Base-by-base conservation (phyloP, 2,113 vertebrate genomes). In the Zapornia atra region DNA sequence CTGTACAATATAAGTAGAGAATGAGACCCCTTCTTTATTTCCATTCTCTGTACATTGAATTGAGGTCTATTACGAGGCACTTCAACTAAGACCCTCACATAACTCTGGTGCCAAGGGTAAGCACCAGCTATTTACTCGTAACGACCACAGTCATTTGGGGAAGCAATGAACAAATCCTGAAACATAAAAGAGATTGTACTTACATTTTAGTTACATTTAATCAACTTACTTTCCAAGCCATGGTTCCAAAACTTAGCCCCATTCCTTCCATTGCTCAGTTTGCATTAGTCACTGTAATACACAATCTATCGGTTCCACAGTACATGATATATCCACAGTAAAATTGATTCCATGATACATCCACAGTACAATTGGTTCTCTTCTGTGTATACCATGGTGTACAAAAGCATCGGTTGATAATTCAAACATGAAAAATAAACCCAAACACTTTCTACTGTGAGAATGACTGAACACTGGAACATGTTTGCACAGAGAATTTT, bases 1-100 rank as follows among this genome's bases (percentile, higher is more conserved):
- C n/a, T 72, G 15, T 8, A 15, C 7, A 64, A 17, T 2, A 0
- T 3, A 25, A 84, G 9, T 0, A 1, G 17, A 69, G 46, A 83
- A 63, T 5, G 12, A 88, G n/a, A 64, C 7, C 9, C 31, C 17
- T 42, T 61, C 40, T 56, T 29, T 42, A 29, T 87, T 82, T 91
- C 59, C 4, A 2, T 26, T 81, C 70, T 75, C 50, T 56, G 26
- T 57, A 26, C 26, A 33, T 16, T 26, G 44, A 60, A 60, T 10
- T 2, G 2, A 59, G 34, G 17, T 44, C 73, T 85, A 60, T 57
- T 38, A 38, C 0, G 0, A 94, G 13, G 13, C 12, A 71, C 13
- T 86, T 86, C 21, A 57, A 28, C 24, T 50, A 73, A 29, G 54
- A 51, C 18, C 16, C 11, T 48, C 26, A 33, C 1, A 1, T 3